Base-by-base conservation (phyloP, 1,140 invertebrate genomes). In the Pomacea maculata region DNA sequence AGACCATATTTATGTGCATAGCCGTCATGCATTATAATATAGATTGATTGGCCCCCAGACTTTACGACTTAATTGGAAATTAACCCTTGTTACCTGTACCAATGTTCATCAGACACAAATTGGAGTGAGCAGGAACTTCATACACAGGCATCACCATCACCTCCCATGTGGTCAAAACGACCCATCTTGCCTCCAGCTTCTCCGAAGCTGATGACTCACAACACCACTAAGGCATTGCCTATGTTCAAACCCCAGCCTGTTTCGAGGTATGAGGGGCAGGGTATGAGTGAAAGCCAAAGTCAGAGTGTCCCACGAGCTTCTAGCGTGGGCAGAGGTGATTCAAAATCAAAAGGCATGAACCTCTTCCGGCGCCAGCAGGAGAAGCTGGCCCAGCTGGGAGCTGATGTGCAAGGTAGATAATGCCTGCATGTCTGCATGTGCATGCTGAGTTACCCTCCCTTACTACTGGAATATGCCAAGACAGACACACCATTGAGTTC, bases 361-460 rank as follows among this genome's bases (percentile, higher is more conserved):
- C 83, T 90, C 45, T 90, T 89, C 82, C 81, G 84, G 63, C 85
- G 84, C 70, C 87, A 89, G 84, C 86, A 87, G 83, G 84, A 87
- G 75, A 86, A 88, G 78, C 80, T 89, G 65, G 80, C 83, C 72
- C 82, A 86, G 68, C 79, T 88, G 74, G 86, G 86, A 75, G 84
- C 83, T 75, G 84, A 87, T 82, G 80, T 86, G 70, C 85, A 86
- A 88, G 88, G 87, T 89, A 88, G 85, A 82, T n/a, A 77, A 52
- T 78, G 11, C 73, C 68, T 80, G 34, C 78, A 77, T 64, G 65
- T 52, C 75, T 29, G 74, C 73, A 67, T 67, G 76, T 67, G 76
- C 29, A 29, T 78, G 25, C 25, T 45, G 45, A 55, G 72, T 74
- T 65, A 71, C 61, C n/a, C 8, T 6, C 34, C 34, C 61, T 61